Percentiles rank a stretch among this genome's conserved stretches.
Evolutionary conservation across 2,888 invertebrate species (phyloP).

Genomic region (Troides aeacus): DNA sequence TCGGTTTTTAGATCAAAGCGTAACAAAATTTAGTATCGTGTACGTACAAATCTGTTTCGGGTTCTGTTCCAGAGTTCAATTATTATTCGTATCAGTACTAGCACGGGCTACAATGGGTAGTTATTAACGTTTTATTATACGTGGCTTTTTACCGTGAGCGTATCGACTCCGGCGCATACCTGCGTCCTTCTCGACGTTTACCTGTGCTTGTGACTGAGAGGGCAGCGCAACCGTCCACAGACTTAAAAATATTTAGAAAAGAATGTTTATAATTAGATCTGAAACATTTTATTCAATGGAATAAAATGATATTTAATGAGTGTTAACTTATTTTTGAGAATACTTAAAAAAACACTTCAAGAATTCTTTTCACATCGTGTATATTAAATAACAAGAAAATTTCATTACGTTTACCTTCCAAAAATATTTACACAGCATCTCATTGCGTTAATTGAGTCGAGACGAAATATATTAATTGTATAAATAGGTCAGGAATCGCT

Average conservation of each 20-base stretch:
- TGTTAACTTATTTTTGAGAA: not conserved
- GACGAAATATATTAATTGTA: no score
- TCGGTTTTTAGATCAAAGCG: slow-evolving; percentile 35
- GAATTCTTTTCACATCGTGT: not conserved
- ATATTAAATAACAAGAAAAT: not conserved
- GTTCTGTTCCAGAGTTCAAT: slow-evolving; percentile 43
- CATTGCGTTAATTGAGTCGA: no score
- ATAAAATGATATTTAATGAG: not conserved
- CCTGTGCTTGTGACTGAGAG: slow-evolving; percentile 61
- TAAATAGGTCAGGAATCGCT: no score
- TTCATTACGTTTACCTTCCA: not conserved
- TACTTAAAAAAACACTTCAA: not conserved
- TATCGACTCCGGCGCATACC: slow-evolving; percentile 60
- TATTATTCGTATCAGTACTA: slow-evolving; percentile 43
- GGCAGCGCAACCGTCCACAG: slow-evolving; percentile 47
- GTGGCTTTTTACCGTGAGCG: slow-evolving; percentile 49
- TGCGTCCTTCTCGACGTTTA: slow-evolving; percentile 63
- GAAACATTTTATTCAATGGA: not conserved
- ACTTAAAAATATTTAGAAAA: slow-evolving; percentile 44
- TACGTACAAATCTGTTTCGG: slow-evolving; percentile 38
- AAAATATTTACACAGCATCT: no score
- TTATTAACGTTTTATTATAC: slow-evolving; percentile 69
- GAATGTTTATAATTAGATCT: not conserved
- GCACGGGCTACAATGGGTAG: slow-evolving; percentile 55
- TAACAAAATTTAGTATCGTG: slow-evolving; percentile 31